These are phyloP conservation scores for Alaudala cheleensis DNA, from an alignment of 2,113 vertebrate species.

Conservation along the genomic window DNA sequence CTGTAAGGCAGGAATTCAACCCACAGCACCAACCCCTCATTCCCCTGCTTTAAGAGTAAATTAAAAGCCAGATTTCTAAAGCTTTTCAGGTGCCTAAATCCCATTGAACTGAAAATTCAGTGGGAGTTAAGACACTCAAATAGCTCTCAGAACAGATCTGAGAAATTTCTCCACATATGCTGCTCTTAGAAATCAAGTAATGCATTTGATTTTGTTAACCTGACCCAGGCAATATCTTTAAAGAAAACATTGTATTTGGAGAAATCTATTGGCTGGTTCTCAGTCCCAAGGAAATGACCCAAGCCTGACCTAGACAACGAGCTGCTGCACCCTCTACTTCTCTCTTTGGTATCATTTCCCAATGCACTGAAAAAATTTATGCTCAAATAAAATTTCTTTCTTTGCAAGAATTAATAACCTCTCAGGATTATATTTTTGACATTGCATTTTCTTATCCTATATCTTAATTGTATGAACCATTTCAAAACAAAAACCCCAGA, in stretches of 20 bases:
- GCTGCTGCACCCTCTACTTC: neutral
- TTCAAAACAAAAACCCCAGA: neutral
- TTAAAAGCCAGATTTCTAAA: neutral
- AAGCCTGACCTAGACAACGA: neutral
- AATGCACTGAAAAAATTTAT: neutral
- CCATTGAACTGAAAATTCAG: neutral
- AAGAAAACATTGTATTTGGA: neutral
- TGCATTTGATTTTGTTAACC: neutral
- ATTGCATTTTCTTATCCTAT: neutral
- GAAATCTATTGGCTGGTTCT: neutral
- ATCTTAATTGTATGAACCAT: neutral
- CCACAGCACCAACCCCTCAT: neutral
- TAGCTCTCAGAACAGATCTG: neutral
- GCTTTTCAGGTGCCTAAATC: neutral
- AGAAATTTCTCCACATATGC: neutral
- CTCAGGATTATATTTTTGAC: neutral
- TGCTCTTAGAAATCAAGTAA: neutral
- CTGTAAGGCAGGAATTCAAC: fast-evolving
- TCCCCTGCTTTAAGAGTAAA: neutral
- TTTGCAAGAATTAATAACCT: neutral
- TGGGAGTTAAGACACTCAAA: neutral
- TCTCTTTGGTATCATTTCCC: neutral
- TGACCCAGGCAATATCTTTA: neutral
- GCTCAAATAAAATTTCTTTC: neutral
- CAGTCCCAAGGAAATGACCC: neutral